Evolutionary conservation across 2,888 invertebrate genomes (phyloP), one percentile per base, ranked within the genome.

Genomic region (Caenorhabditis parvicauda): DNA sequence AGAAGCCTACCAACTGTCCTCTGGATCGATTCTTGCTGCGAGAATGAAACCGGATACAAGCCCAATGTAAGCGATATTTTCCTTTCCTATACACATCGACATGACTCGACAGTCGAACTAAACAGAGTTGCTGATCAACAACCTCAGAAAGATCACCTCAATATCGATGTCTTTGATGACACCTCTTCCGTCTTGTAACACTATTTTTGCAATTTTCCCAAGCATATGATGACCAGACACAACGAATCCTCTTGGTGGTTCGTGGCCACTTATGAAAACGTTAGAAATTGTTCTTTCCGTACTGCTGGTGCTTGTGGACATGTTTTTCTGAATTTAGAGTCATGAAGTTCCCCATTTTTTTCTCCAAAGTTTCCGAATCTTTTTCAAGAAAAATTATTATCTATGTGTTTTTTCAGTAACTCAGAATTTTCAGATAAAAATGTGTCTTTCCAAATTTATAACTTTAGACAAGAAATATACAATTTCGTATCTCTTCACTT

Each of bases 71-170:
- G 84, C 75, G 53, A 84, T 76, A 24, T 82, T 75, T 41, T 81
- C 74, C 7, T 77, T 67, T 12, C 76, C 75, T 39, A 83, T 67
- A 6, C 80, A 75, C 52, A 83, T 81, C 49, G 83, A 83, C 78
- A 84, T 82, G 12, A 84, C 81, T 14, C 84, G 81, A 42, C 84
- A 83, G 64, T 84, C 84, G 70, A 84, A 81, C 73, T 76, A 28
- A 55, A 70, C 55, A 1, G 24, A 3, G 14, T 14, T 39, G n/a
- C 22, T 44, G 14, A 38, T 35, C 12, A 14, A 14, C 12, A 44
- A 44, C 9, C 17, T 44, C 25, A 22, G 25, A 21, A 14, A 32
- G 21, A 14, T 3, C 51, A 63, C 62, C 52, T 64, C 64, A 19
- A 64, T 43, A 54, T 60, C 60, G 21, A 67, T 58, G 17, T 56